phyloP scores from a whole-genome alignment of 1,140 invertebrate species.

The Ostrea denselamellosa region DNA sequence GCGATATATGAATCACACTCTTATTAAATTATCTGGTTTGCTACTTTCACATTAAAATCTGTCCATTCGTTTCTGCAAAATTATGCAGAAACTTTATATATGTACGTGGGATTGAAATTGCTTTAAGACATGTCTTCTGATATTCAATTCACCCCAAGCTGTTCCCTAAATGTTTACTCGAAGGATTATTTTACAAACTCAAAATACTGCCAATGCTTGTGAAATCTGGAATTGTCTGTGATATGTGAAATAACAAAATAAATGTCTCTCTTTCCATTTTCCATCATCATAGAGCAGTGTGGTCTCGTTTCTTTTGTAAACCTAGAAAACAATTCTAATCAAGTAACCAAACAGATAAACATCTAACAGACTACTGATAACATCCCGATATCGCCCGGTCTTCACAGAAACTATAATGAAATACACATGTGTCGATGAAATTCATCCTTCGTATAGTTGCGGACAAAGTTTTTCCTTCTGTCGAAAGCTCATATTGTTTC shows the following conservation, averaged over 20 bases:
- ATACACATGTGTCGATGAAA: conserved; percentile 29
- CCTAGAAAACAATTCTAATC: conserved; percentile 34
- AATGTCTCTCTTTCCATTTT: conserved; percentile 24
- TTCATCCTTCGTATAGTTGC: neutral
- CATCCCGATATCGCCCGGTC: conserved; percentile 23
- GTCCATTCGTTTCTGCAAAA: too few species aligned
- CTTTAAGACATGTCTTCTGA: too few species aligned
- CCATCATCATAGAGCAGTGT: neutral
- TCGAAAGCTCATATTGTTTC: conserved; percentile 26
- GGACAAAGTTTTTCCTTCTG: conserved; percentile 12
- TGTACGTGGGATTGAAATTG: too few species aligned
- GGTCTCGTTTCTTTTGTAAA: conserved; percentile 37
- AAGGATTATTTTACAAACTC: neutral
- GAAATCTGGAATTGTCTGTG: neutral
- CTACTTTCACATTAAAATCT: too few species aligned
- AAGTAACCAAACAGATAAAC: conserved; percentile 33
- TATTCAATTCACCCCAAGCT: too few species aligned
- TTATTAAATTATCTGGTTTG: too few species aligned
- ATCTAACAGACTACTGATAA: neutral
- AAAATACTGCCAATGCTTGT: neutral
- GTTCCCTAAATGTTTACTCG: neutral
- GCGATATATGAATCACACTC: too few species aligned
- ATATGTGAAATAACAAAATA: conserved; percentile 26
- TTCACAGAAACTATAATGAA: conserved; percentile 34
- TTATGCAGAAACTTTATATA: too few species aligned